Evolutionary conservation across 2,797 vertebrate species (phyloP).

Genomic region (Labroides dimidiatus): DNA sequence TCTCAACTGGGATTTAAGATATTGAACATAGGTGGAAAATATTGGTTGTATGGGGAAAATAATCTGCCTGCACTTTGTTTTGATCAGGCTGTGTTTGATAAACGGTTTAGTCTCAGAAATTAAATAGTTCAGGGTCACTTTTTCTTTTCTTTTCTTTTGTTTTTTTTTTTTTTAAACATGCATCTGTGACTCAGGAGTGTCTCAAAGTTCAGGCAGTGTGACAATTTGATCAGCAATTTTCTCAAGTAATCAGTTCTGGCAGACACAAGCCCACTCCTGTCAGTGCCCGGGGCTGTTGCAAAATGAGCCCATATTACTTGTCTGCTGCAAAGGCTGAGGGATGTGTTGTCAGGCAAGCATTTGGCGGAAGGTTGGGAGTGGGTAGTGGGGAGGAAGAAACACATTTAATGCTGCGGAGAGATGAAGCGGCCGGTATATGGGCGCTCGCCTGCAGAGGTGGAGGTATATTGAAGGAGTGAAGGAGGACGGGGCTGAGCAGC

Average conservation of each 20-base stretch:
- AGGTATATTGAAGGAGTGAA: slow-evolving; percentile 70
- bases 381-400: slow-evolving; percentile 48
- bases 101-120: slow-evolving; percentile 34
- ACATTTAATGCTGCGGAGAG: slow-evolving; percentile 71
- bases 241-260: slow-evolving; percentile 66
- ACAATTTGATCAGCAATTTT: slow-evolving; percentile 73
- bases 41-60: background rate
- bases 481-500: slow-evolving; percentile 48
- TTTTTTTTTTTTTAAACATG: background rate
- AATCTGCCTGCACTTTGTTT: slow-evolving; percentile 26
- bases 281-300: slow-evolving; percentile 52
- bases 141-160: background rate
- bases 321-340: slow-evolving; percentile 60
- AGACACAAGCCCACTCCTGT: slow-evolving; percentile 63
- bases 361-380: slow-evolving; percentile 60
- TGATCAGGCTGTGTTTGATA: slow-evolving; percentile 16
- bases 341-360: slow-evolving; percentile 66
- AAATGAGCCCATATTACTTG: slow-evolving; percentile 72
- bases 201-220: slow-evolving; percentile 60
- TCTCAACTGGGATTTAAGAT: slow-evolving; percentile 32
- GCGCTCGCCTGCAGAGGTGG: slow-evolving; percentile 72
- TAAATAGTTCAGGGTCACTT: slow-evolving; percentile 55
- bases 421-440: slow-evolving; percentile 54
- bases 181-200: slow-evolving; percentile 42
- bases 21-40: slow-evolving; percentile 27